Conservation (phyloP, 2,113 vertebrate genomes). For the Pitta sordida region DNA sequence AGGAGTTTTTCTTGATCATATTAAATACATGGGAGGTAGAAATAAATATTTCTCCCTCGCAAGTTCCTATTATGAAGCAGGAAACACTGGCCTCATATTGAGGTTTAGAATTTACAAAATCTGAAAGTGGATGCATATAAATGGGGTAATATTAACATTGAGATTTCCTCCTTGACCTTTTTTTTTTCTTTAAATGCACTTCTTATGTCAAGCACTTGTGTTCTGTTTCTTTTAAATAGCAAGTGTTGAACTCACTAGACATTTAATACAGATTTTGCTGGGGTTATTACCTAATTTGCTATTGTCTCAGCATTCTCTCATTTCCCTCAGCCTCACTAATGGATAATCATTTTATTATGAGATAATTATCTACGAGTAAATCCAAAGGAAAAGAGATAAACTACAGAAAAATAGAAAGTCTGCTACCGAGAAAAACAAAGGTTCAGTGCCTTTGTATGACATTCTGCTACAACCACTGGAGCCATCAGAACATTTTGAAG, state of each 20-base stretch:
- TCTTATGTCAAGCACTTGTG: background rate
- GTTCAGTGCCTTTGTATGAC: background rate
- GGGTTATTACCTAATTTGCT: background rate
- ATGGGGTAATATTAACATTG: background rate
- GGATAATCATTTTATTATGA: background rate
- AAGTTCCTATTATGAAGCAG: background rate
- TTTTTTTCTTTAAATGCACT: background rate
- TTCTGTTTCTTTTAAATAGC: background rate
- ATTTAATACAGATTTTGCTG: background rate
- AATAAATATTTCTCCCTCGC: background rate
- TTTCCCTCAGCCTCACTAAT: background rate
- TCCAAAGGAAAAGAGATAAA: background rate
- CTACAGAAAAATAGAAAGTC: background rate
- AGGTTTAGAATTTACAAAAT: background rate
- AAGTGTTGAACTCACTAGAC: background rate
- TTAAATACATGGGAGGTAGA: background rate
- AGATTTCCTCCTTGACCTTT: background rate
- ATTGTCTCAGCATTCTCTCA: background rate
- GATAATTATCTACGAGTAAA: background rate
- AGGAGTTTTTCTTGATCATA: background rate
- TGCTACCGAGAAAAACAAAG: background rate
- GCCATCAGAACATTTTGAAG: background rate
- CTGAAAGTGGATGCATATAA: background rate
- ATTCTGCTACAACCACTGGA: background rate
- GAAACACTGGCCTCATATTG: background rate